Percentiles rank a stretch among this genome's conserved stretches.
phyloP scores from a whole-genome alignment of 2,113 vertebrate genomes.

The Macroglossus sobrinus region DNA sequence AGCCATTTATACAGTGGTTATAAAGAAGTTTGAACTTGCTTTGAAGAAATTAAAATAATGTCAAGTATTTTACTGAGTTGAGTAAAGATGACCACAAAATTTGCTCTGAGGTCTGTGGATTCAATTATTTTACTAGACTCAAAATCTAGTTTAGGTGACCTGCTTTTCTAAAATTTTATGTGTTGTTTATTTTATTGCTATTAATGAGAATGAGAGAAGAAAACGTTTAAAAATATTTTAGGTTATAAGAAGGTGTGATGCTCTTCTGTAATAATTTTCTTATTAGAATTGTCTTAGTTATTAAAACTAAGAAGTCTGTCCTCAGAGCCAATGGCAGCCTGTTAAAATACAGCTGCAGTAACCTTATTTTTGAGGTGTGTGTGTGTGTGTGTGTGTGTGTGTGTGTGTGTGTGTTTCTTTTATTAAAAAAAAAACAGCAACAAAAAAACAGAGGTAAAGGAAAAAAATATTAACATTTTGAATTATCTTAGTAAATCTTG shows the following conservation, averaged over 20 bases:
- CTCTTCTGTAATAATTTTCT: background rate
- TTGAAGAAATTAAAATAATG: conserved; percentile 3
- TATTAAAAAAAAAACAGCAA: background rate
- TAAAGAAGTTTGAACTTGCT: background rate
- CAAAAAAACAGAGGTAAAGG: background rate
- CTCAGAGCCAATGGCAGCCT: background rate
- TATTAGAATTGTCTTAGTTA: background rate
- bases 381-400: background rate
- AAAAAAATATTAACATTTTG: background rate
- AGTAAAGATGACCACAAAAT: background rate
- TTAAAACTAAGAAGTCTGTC: background rate
- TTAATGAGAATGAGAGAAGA: background rate
- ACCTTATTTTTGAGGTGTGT: background rate
- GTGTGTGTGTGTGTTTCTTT: background rate
- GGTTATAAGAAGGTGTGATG: background rate
- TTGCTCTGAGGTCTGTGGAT: background rate
- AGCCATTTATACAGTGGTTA: background rate
- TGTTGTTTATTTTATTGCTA: background rate
- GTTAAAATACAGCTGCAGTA: background rate
- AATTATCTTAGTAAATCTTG: background rate
- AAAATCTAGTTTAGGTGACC: background rate
- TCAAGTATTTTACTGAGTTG: background rate
- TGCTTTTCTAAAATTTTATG: background rate
- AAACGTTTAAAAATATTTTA: background rate
- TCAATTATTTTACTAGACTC: background rate